Conservation (phyloP, 2,113 vertebrate species). For the Toxotes chatareus region DNA sequence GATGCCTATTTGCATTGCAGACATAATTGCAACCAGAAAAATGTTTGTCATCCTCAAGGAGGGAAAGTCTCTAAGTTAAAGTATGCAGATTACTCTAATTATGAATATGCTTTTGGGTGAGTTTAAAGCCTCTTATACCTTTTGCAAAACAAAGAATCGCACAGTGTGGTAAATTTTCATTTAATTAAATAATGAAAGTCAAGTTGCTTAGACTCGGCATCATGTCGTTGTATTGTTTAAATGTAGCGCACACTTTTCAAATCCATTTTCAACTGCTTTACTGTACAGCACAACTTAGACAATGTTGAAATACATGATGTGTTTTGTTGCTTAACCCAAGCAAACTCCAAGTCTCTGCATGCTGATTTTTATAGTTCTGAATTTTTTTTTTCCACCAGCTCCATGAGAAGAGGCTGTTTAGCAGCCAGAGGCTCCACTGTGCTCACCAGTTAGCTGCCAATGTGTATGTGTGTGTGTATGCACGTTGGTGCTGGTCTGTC, state of each 20-base stretch:
- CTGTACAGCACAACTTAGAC: neutral
- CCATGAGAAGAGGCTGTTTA: neutral
- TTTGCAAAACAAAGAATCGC: neutral
- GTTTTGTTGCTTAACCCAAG: neutral
- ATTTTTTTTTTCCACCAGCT: neutral
- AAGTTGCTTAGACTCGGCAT: neutral
- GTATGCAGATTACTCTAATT: conserved; percentile 58
- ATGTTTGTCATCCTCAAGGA: conserved; percentile 34
- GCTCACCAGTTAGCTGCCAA: neutral
- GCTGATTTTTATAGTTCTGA: neutral
- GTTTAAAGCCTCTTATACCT: neutral
- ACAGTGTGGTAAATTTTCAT: neutral
- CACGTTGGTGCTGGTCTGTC: neutral
- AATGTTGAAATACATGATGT: neutral
- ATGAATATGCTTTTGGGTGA: conserved; percentile 2
- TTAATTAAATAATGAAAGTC: neutral
- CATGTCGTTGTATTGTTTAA: neutral
- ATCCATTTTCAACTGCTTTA: neutral
- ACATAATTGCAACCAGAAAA: conserved; percentile 58
- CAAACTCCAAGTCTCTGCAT: neutral
- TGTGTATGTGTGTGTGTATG: neutral
- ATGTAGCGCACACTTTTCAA: neutral
- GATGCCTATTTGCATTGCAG: conserved; percentile 45
- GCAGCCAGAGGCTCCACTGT: neutral
- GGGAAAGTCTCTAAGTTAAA: conserved; percentile 38